A percentile compares a stretch with the other conserved stretches of the same genome.
Evolutionary conservation across 2,888 invertebrate genomes (phyloP).

Genomic region (Hyposoter dolosus): DNA sequence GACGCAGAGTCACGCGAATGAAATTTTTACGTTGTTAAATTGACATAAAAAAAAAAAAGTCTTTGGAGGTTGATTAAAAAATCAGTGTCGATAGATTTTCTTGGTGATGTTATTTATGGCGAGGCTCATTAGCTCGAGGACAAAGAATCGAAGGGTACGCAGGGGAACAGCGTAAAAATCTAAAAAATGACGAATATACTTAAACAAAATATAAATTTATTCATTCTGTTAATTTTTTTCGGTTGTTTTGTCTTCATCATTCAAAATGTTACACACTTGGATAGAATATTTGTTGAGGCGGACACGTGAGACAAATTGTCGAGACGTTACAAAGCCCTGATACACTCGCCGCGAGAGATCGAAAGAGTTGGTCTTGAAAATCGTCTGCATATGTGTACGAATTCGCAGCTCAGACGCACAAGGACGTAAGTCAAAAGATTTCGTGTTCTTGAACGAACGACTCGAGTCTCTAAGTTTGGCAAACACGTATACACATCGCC

Average conservation of each 20-base stretch:
- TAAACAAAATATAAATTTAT: neutral
- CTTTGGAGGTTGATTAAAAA: neutral
- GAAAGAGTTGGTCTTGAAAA: conserved; percentile 41
- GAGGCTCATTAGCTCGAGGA: neutral
- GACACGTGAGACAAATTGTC: conserved; percentile 65
- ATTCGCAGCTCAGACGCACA: neutral
- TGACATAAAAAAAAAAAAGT: neutral
- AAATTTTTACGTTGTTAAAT: conserved; percentile 10
- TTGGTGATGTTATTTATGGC: neutral
- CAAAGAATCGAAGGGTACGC: conserved; percentile 20
- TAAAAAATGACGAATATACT: neutral
- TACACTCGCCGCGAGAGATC: conserved; percentile 31
- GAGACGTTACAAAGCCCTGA: conserved; percentile 53
- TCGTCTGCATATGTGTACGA: neutral
- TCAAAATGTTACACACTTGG: neutral
- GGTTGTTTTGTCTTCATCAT: too few relatives aligned
- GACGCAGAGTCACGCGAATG: conserved; percentile 37
- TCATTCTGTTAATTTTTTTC: neutral
- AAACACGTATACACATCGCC: neutral
- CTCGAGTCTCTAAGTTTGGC: neutral
- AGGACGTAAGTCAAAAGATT: neutral
- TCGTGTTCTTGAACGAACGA: neutral
- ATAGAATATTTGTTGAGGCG: conserved; percentile 23
- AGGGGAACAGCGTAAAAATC: neutral
- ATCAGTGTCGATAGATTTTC: conserved; percentile 30